Base-by-base conservation (phyloP, 2,797 vertebrate species). In the Staurois parvus region DNA sequence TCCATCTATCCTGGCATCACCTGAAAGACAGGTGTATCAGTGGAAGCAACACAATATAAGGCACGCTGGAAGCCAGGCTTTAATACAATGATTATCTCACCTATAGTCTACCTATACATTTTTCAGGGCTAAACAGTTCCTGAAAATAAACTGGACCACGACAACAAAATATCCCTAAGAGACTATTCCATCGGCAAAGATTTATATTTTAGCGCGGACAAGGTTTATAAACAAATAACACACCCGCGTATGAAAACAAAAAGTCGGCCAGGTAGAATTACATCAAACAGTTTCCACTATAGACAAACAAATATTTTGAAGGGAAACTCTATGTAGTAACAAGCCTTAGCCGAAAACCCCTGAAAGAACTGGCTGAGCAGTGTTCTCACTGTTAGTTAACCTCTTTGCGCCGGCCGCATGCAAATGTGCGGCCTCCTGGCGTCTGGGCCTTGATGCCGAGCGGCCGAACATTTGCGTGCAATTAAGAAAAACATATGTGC, bases 11-110 rank as follows among this genome's bases (percentile, higher is more conserved):
- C 76, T 87, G 81, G 75, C 85, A 72, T 72, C 66, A 82, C 67
- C 81, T 83, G 70, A 84, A 83, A 68, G 26, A 40, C 80, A 83
- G 85, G 76, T 79, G 68, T 84, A 87, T 85, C 72, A 32, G 72
- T 81, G 28, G 7, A 70, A 28, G 84, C 30, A 26, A 76, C 30
- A 67, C 52, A 75, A 68, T 80, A 32, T 59, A 81, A 64, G 59
- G 45, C 64, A 8, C 28, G 76, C 42, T 42, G 28, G 42, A 40
- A 84, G 48, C 26, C 13, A 40, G 77, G 13, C 34, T 40, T 68
- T 68, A 81, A 37, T 81, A 81, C 11, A 70, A 12, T 56, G 72
- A 72, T 72, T 72, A 81, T 62, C 48, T 81, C 78, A 59, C 48
- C 52, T 34, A 76, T 68, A 81, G 40, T 32, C 72, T 76, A 56